A percentile compares a stretch with the other conserved stretches of the same genome.
These are phyloP conservation scores for Samia ricini DNA, from an alignment of 1,140 invertebrate species.

Conservation along the genomic window DNA sequence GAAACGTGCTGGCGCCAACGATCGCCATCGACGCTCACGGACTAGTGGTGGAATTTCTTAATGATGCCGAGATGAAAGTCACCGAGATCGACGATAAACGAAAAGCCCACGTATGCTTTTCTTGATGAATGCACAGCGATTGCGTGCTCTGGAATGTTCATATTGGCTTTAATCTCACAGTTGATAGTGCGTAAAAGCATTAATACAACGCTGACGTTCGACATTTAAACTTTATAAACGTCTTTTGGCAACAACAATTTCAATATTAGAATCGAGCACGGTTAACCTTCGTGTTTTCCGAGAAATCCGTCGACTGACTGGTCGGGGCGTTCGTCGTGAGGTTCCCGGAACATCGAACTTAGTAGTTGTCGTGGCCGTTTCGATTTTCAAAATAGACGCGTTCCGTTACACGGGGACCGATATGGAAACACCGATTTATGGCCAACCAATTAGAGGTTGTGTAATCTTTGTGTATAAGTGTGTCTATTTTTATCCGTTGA, in stretches of 20 bases:
- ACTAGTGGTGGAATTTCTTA: conserved; percentile 30
- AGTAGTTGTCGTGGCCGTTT: conserved; percentile 36
- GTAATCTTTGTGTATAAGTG: conserved; percentile 52
- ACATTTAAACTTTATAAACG: conserved; percentile 37
- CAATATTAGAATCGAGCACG: conserved; percentile 18
- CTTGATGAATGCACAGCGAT: conserved; percentile 19
- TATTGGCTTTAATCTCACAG: conserved; percentile 37
- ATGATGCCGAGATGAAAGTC: conserved; percentile 31
- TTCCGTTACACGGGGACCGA: conserved; percentile 49
- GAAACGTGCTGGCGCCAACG: conserved; percentile 12
- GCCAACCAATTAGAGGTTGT: conserved; percentile 49
- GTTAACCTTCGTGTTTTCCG: conserved; percentile 66
- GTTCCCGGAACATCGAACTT: conserved; percentile 54
- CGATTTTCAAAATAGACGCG: conserved; percentile 64
- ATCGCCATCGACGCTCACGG: conserved; percentile 15
- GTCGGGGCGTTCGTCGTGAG: conserved; percentile 27
- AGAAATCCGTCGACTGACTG: conserved; percentile 51
- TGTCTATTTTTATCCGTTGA: conserved; percentile 50
- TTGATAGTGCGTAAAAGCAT: conserved; percentile 30
- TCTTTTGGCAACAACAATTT: conserved; percentile 55
- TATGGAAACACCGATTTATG: conserved; percentile 45
- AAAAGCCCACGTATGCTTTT: conserved; percentile 21
- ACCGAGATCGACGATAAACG: conserved; percentile 27
- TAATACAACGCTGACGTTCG: conserved; percentile 16
- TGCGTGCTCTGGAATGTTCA: conserved; percentile 24